Base-by-base conservation (phyloP, 37 sponge, comb jelly and placozoan genomes). In the Halisarca cf. caerulea region DNA sequence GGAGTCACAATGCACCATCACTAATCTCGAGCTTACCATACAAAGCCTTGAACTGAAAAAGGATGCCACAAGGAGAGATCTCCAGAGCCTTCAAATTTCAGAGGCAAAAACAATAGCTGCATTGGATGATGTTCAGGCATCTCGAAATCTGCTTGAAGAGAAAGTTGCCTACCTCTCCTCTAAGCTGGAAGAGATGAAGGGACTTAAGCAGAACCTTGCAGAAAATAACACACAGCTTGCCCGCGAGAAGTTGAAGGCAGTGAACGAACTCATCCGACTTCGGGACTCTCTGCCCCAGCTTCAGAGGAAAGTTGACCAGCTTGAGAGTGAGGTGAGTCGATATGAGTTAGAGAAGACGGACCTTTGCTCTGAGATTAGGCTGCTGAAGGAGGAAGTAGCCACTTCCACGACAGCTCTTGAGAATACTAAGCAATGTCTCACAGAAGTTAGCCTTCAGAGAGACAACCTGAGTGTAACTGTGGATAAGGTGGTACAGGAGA, bases 401-500 rank as follows among this genome's bases (percentile, higher is more conserved):
- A 43, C 42, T 17, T 60, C 82, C 35, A 85, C 23, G 43, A 89
- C 88, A 41, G 80, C 89, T 0, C 80, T 92, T 8, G 86, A 73
- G 18, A 88, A 83, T 55, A 60, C 58, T 7, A 88, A 86, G 53
- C 69, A 79, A 21, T 43, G 86, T n/a, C 59, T 92, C 55, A 73
- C 82, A 23, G 92, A 88, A 42, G 79, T 88, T 1, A 86, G 88
- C 72, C 64, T 85, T 20, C 92, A 92, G 57, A 68, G 86, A 45
- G 86, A 86, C 21, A 86, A 88, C 35, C 83, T 92, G 54, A 88
- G 81, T 35, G 59, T 54, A 43, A 79, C 69, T 7, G 83, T 88
- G 1, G 80, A 86, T n/a, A 86, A 86, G 41, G 27, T 92, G 47
- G 87, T 80, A 1, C 83, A 88, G 39, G 92, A 92, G 80, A 92